phyloP scores from a whole-genome alignment of 1,140 invertebrate species.

The Drosophila athabasca region DNA sequence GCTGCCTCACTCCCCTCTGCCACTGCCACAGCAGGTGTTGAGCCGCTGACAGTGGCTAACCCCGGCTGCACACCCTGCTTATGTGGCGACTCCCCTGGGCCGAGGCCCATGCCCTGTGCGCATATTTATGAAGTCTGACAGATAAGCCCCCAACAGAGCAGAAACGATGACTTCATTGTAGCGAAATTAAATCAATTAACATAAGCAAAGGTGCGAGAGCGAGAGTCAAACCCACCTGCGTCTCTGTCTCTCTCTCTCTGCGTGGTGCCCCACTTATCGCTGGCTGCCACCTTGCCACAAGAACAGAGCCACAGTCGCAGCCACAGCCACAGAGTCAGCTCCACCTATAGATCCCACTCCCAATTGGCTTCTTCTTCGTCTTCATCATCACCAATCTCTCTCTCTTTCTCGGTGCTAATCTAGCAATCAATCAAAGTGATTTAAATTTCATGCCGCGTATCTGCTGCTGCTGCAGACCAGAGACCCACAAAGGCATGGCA shows the following conservation, averaged over 20 bases:
- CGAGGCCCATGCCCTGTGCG: constrained; percentile 14
- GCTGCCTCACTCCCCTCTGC: not conserved
- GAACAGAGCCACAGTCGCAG: no score
- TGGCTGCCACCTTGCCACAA: constrained; percentile 36
- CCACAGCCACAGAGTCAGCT: no score
- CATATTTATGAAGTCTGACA: constrained; percentile 71
- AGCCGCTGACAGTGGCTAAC: constrained; percentile 16
- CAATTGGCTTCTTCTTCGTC: constrained; percentile 9
- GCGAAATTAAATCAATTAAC: constrained; percentile 81
- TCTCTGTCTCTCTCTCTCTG: no score
- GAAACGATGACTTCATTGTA: constrained; percentile 73
- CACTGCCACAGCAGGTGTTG: constrained; percentile 35
- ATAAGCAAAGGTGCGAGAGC: constrained; percentile 62
- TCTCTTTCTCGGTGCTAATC: constrained; percentile 51
- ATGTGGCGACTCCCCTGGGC: not conserved
- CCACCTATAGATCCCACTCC: not conserved
- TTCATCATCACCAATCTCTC: not conserved
- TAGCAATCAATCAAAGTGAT: constrained; percentile 81
- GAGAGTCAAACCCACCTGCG: not conserved
- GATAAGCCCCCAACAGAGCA: constrained; percentile 24
- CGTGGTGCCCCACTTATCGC: constrained; percentile 31
- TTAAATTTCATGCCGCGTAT: constrained; percentile 77
- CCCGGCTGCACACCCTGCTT: not conserved
- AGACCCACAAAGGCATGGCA: not conserved
- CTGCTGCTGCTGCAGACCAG: constrained; percentile 16